Evolutionary conservation across 2,797 vertebrate genomes (phyloP).

Genomic region (Characodon lateralis): DNA sequence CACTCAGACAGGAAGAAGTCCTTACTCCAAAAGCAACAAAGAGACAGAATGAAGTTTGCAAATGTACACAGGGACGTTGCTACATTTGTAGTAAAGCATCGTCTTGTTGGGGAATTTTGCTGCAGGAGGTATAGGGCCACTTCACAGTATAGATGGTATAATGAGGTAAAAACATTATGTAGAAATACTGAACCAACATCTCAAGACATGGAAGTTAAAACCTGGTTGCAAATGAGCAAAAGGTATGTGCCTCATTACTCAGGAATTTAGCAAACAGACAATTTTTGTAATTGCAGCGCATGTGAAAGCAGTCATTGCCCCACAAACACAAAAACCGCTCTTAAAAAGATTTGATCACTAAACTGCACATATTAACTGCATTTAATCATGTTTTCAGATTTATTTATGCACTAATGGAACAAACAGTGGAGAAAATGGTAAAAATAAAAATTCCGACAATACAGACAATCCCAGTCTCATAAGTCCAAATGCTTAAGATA

Average conservation of each 20-base stretch:
- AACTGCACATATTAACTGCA: too few relatives aligned
- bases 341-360: too few relatives aligned
- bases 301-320: too few relatives aligned
- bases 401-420: too few relatives aligned
- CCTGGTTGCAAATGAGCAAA: too few relatives aligned
- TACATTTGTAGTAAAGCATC: not conserved
- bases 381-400: too few relatives aligned
- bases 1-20: not conserved
- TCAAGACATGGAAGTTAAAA: not conserved
- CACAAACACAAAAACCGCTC: too few relatives aligned
- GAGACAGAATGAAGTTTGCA: not conserved
- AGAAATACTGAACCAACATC: not conserved
- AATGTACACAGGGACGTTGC: not conserved
- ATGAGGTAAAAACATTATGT: not conserved
- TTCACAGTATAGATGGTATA: not conserved
- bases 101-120: not conserved
- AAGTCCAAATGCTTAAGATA: too few relatives aligned
- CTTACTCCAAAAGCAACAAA: not conserved
- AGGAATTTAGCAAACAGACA: not conserved
- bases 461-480: too few relatives aligned
- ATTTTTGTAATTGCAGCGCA: too few relatives aligned
- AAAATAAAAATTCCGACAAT: too few relatives aligned
- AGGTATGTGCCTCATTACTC: not conserved
- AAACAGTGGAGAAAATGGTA: too few relatives aligned
- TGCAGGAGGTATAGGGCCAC: not conserved